Evolutionary conservation across 2,797 vertebrate genomes (phyloP).

Genomic region (Phataginus tetradactyla): DNA sequence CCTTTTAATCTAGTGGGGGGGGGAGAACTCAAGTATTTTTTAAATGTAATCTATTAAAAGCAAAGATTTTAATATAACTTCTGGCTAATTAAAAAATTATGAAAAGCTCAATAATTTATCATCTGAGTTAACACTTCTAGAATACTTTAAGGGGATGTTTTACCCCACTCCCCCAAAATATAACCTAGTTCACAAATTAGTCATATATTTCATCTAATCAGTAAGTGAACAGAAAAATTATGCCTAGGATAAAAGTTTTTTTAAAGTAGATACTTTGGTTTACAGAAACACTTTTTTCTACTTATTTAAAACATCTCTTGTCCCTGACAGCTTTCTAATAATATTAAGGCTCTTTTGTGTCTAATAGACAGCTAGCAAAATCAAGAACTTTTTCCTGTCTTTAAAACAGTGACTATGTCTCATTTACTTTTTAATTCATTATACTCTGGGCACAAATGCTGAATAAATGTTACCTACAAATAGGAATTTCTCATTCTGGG

Average conservation of each 20-base stretch:
- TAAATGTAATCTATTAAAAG: conserved; percentile 38
- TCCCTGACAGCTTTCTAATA: background rate
- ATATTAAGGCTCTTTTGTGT: background rate
- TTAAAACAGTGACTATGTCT: background rate
- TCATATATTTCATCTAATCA: background rate
- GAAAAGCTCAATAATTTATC: conserved; percentile 46
- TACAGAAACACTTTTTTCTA: background rate
- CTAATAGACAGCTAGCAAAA: background rate
- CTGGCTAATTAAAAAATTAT: conserved; percentile 15
- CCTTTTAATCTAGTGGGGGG: background rate
- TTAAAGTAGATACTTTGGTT: background rate
- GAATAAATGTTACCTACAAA: conserved; percentile 22
- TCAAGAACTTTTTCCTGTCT: background rate
- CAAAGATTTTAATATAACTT: conserved; percentile 39
- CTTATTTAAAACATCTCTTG: conserved; percentile 45
- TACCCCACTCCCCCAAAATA: conserved; percentile 3
- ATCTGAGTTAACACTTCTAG: conserved; percentile 6
- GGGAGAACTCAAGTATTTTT: background rate
- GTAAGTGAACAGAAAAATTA: conserved; percentile 40
- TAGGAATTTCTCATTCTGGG: background rate
- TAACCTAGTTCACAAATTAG: conserved; percentile 29
- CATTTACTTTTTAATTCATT: background rate
- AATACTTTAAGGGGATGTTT: conserved; percentile 31
- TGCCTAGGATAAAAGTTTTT: conserved; percentile 40
- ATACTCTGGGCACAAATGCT: background rate